phyloP scores from a whole-genome alignment of 2,797 vertebrate genomes.

The Sebastes matsubarae region DNA sequence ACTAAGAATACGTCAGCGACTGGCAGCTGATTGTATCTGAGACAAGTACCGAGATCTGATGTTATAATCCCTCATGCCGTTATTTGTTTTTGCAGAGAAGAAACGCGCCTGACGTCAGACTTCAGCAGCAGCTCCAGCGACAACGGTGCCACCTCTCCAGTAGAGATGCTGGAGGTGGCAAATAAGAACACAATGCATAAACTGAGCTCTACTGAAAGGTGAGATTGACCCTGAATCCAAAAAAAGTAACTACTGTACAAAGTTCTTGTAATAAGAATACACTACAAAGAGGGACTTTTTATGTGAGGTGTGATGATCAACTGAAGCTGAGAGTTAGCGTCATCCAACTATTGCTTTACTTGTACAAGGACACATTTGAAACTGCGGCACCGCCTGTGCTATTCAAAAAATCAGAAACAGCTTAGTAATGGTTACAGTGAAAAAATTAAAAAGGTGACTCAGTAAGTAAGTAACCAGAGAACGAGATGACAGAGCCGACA shows the following conservation, averaged over 20 bases:
- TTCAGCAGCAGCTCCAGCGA: slow-evolving; percentile 68
- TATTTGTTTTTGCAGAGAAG: slow-evolving; percentile 41
- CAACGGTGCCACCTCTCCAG: slow-evolving; percentile 38
- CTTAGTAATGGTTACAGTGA: not conserved
- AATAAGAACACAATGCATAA: not conserved
- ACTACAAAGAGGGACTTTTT: not conserved
- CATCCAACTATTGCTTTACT: not conserved
- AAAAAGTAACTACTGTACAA: not conserved
- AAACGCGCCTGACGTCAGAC: slow-evolving; percentile 31
- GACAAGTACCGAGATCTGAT: not conserved
- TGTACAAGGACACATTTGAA: not conserved
- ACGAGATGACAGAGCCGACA: not conserved
- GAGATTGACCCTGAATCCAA: not conserved
- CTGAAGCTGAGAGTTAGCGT: not conserved
- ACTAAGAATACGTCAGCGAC: not conserved
- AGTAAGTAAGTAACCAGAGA: not conserved
- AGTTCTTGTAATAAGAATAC: not conserved
- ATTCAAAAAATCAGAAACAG: not conserved
- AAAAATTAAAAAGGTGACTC: not conserved
- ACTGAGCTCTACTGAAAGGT: slow-evolving; percentile 51
- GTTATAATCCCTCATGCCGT: not conserved
- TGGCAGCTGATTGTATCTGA: not conserved
- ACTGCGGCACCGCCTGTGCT: not conserved
- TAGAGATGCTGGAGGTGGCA: not conserved
- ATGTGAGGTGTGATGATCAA: not conserved